phyloP scores from a whole-genome alignment of 2,113 vertebrate genomes.

The Prolemur simus region DNA sequence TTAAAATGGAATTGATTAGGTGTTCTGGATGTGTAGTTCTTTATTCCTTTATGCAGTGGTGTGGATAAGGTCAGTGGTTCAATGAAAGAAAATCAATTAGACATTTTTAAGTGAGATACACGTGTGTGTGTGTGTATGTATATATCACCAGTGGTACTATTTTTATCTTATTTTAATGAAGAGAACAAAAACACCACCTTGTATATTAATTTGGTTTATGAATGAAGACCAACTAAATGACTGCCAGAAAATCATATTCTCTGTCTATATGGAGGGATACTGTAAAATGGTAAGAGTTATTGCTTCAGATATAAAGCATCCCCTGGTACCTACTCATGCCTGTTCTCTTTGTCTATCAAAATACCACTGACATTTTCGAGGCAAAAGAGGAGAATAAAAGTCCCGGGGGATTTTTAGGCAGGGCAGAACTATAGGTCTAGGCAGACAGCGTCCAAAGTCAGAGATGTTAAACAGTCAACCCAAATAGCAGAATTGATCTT shows the following conservation, averaged over 20 bases:
- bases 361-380: not conserved
- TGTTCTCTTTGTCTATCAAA: not conserved
- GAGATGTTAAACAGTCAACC: not conserved
- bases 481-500: not conserved
- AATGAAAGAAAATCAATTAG: not conserved
- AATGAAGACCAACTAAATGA: not conserved
- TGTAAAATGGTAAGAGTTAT: not conserved
- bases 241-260: not conserved
- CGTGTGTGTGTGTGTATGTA: no score
- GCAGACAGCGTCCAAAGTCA: accelerated
- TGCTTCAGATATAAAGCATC: not conserved
- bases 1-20: not conserved
- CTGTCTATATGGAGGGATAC: not conserved
- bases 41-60: not conserved
- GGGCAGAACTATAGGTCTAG: not conserved
- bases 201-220: not conserved
- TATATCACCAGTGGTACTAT: not conserved
- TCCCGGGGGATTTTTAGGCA: not conserved
- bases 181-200: not conserved
- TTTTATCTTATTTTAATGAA: constrained; percentile 10
- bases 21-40: not conserved
- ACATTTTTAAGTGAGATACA: not conserved
- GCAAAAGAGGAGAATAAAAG: not conserved
- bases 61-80: not conserved
- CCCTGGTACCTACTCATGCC: not conserved